phyloP scores from a whole-genome alignment of 2,888 invertebrate genomes.

The Clitarchus hookeri region DNA sequence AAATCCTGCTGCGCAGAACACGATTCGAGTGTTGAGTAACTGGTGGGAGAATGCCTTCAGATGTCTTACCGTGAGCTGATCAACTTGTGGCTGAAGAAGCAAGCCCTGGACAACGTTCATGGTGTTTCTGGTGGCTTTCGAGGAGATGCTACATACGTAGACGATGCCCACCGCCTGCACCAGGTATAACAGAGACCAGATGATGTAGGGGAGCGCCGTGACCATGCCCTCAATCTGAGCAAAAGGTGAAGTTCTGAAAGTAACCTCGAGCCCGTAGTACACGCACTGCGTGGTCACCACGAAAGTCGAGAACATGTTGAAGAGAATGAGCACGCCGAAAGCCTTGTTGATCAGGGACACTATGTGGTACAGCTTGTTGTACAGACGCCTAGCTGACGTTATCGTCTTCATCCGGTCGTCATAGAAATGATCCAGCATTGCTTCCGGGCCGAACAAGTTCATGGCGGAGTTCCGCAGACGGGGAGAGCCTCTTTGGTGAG shows the following conservation, averaged over 20 bases:
- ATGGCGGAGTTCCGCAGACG: background rate
- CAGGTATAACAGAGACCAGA: background rate
- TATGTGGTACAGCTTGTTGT: background rate
- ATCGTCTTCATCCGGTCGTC: background rate
- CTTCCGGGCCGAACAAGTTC: background rate
- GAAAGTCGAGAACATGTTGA: background rate
- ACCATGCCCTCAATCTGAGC: background rate
- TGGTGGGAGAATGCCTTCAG: background rate
- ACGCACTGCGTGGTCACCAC: background rate
- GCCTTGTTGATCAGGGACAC: background rate
- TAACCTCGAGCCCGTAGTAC: background rate
- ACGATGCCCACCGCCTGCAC: background rate
- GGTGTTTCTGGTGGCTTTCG: background rate
- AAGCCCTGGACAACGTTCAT: background rate
- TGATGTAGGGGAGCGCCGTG: background rate
- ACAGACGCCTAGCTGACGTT: background rate
- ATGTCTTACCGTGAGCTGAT: background rate
- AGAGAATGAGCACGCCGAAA: background rate
- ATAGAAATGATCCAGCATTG: background rate
- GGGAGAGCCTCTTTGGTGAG: background rate
- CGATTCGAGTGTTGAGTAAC: background rate
- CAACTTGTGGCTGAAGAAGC: background rate
- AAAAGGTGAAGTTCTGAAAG: background rate
- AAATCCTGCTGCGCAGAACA: background rate
- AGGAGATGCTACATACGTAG: background rate